Evolutionary conservation across 2,888 invertebrate species (phyloP).

Genomic region (Rosalia funebris): DNA sequence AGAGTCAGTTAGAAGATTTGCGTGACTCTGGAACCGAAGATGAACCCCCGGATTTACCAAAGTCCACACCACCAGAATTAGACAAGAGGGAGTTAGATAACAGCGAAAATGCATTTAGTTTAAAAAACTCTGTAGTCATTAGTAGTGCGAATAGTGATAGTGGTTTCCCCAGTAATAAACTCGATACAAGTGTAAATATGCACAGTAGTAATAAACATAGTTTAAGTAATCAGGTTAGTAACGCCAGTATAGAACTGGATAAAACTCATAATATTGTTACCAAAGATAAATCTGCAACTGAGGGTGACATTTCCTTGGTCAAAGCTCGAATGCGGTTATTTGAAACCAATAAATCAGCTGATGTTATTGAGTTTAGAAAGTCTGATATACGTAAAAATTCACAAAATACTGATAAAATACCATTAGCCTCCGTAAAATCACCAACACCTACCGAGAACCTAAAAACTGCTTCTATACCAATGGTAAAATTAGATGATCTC

Average conservation of each 20-base stretch:
- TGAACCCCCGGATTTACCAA: constrained; percentile 54
- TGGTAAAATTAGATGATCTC: constrained; percentile 40
- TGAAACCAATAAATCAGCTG: constrained; percentile 50
- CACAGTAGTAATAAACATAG: constrained; percentile 48
- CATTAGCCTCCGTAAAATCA: constrained; percentile 33
- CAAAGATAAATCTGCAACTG: constrained; percentile 58
- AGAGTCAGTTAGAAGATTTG: constrained; percentile 57
- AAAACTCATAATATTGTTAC: constrained; percentile 58
- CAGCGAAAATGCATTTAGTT: constrained; percentile 20
- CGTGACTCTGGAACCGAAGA: constrained; percentile 46
- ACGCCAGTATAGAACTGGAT: constrained; percentile 38
- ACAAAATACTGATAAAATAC: constrained; percentile 39
- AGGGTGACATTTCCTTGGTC: constrained; percentile 56
- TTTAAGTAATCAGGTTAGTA: constrained; percentile 48
- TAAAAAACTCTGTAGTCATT: constrained; percentile 23
- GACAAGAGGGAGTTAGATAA: constrained; percentile 37
- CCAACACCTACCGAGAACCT: constrained; percentile 32
- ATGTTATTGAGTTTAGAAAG: constrained; percentile 34
- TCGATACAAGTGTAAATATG: constrained; percentile 40
- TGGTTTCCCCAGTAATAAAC: constrained; percentile 50
- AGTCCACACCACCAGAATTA: constrained; percentile 47
- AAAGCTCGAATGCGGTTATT: constrained; percentile 62
- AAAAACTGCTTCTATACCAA: constrained; percentile 10
- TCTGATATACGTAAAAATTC: constrained; percentile 46
- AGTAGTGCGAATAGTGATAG: constrained; percentile 47